These are phyloP conservation scores for Meiosimyza platycephala DNA, from an alignment of 2,888 invertebrate genomes.

Conservation along the genomic window DNA sequence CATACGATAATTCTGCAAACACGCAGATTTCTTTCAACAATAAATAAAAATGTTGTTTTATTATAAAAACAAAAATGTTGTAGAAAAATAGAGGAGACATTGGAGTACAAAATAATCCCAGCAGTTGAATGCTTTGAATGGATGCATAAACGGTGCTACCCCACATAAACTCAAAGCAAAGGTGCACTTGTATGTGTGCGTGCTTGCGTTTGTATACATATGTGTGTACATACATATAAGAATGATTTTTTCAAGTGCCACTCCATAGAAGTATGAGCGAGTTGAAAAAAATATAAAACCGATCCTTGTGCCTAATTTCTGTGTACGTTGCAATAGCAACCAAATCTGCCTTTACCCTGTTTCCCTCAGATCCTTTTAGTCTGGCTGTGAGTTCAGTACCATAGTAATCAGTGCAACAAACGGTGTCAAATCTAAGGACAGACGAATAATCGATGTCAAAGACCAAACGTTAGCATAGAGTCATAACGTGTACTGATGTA, in stretches of 20 bases:
- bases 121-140: constrained; percentile 27
- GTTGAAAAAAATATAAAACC: constrained; percentile 29
- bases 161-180: too few species aligned
- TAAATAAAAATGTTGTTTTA: too few species aligned
- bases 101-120: constrained; percentile 25
- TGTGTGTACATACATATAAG: too few species aligned
- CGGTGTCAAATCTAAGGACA: not conserved
- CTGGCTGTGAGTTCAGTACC: not conserved
- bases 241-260: constrained; percentile 18
- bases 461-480: not conserved
- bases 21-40: too few species aligned
- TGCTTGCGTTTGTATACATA: not conserved
- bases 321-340: constrained; percentile 28
- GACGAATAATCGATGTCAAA: constrained; percentile 7
- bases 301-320: constrained; percentile 35
- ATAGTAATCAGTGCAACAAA: not conserved
- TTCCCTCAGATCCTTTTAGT: too few species aligned
- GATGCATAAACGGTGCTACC: not conserved
- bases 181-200: not conserved
- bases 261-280: constrained; percentile 1
- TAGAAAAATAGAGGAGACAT: constrained; percentile 14
- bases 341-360: too few species aligned
- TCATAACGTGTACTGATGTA: too few species aligned
- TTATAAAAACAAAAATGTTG: too few species aligned
- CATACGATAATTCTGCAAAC: too few species aligned